phyloP scores from a whole-genome alignment of 2,113 vertebrate genomes.

The Hippocampus guttulatus region DNA sequence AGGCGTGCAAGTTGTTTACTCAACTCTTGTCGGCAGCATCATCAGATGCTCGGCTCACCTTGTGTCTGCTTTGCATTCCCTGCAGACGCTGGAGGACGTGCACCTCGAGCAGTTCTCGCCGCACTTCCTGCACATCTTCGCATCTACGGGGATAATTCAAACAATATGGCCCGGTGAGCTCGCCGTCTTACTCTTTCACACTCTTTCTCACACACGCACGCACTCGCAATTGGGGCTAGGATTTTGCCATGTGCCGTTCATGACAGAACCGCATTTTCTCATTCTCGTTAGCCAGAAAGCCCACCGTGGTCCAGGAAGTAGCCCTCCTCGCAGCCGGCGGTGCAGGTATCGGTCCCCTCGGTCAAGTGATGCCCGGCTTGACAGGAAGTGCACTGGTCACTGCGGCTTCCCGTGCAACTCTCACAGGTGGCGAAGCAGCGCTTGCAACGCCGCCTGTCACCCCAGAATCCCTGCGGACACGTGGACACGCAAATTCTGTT shows the following conservation, averaged over 20 bases:
- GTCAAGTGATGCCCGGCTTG: constrained; percentile 82
- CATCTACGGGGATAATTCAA: constrained; percentile 73
- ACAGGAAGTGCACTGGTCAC: constrained; percentile 87
- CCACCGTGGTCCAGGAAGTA: constrained; percentile 86
- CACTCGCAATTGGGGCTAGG: not conserved
- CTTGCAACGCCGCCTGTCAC: constrained; percentile 87
- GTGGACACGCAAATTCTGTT: constrained; percentile 82
- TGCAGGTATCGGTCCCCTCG: constrained; percentile 81
- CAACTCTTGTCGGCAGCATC: constrained; percentile 40
- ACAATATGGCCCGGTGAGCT: constrained; percentile 34
- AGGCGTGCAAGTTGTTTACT: constrained; percentile 43
- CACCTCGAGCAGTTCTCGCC: constrained; percentile 87
- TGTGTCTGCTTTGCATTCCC: constrained; percentile 85
- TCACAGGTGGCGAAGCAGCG: constrained; percentile 86
- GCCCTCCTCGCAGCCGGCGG: constrained; percentile 78
- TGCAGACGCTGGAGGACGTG: constrained; percentile 83
- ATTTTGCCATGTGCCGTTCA: not conserved
- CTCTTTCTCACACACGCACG: not conserved
- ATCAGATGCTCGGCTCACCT: constrained; percentile 76
- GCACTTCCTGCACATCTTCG: constrained; percentile 85
- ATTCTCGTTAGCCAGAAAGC: constrained; percentile 25
- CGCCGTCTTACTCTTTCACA: constrained; percentile 32
- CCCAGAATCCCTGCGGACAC: constrained; percentile 87
- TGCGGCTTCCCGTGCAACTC: constrained; percentile 84
- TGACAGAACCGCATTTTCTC: not conserved